Conservation (phyloP, 1,140 invertebrate genomes). For the Zaprionus nigranus region DNA sequence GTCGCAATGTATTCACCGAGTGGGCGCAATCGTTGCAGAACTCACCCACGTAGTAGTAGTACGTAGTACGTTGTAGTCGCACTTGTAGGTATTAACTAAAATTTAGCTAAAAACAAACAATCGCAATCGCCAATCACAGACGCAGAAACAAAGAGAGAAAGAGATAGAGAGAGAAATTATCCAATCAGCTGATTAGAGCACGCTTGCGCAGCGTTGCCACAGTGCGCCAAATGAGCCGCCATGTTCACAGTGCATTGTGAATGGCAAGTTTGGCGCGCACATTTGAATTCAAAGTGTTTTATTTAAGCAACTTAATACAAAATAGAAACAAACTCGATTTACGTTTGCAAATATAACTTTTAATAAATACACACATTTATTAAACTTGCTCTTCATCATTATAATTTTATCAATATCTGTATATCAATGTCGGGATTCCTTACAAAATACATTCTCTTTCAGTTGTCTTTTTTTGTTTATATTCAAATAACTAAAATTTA, state of each 20-base stretch:
- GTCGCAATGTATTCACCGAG: slow-evolving; percentile 86
- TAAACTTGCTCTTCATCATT: slow-evolving; percentile 77
- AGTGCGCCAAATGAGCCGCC: slow-evolving; percentile 1
- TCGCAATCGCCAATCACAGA: slow-evolving; percentile 19
- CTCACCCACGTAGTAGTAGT: slow-evolving; percentile 50
- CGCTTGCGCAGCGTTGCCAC: slow-evolving; percentile 42
- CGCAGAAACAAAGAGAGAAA: background rate
- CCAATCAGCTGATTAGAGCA: slow-evolving; percentile 31
- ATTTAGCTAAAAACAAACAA: slow-evolving; percentile 38
- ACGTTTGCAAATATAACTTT: slow-evolving; percentile 62
- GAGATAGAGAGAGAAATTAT: background rate
- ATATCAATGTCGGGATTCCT: slow-evolving; percentile 65
- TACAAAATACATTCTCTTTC: slow-evolving; percentile 63
- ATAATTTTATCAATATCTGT: slow-evolving; percentile 59
- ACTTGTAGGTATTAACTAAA: slow-evolving; percentile 47
- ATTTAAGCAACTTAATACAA: background rate
- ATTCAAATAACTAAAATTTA: slow-evolving; percentile 66
- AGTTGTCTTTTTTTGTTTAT: slow-evolving; percentile 26
- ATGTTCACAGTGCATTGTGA: slow-evolving; percentile 14
- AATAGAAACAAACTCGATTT: slow-evolving; percentile 19
- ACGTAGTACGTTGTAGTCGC: slow-evolving; percentile 15
- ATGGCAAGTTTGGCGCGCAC: slow-evolving; percentile 18
- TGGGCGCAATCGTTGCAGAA: slow-evolving; percentile 73
- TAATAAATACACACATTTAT: slow-evolving; percentile 83
- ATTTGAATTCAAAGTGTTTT: slow-evolving; percentile 13